Evolutionary conservation across 2,888 invertebrate species (phyloP).

Genomic region (Drosophila limbata): DNA sequence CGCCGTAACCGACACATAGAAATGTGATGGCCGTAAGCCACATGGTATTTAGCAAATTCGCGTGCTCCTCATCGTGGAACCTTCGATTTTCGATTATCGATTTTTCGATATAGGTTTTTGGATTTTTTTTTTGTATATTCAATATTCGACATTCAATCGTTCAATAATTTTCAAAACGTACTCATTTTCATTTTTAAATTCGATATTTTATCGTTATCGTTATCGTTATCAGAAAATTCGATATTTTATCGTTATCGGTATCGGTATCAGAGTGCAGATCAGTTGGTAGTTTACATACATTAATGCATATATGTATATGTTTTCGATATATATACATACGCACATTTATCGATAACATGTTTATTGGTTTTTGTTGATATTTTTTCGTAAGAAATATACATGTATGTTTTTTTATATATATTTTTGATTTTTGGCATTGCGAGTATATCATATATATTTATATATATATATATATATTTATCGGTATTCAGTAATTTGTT

Average conservation of each 20-base stretch:
- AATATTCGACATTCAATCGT: conserved; percentile 20
- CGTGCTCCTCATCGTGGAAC: conserved; percentile 99
- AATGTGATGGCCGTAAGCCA: conserved; percentile 99
- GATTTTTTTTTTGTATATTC: conserved; percentile 12
- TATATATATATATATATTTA: conserved; percentile 32
- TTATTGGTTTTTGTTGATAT: conserved; percentile 27
- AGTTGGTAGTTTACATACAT: conserved; percentile 32
- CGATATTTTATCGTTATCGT: conserved; percentile 23
- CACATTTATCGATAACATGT: conserved; percentile 27
- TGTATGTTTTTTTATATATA: conserved; percentile 24
- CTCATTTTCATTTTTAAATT: conserved; percentile 25
- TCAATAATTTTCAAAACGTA: neutral
- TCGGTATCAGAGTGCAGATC: conserved; percentile 47
- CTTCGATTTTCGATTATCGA: conserved; percentile 85
- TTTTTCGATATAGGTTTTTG: neutral
- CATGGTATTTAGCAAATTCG: conserved; percentile 99
- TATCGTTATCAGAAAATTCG: conserved; percentile 19
- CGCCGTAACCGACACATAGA: conserved; percentile 99
- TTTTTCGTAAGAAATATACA: conserved; percentile 30
- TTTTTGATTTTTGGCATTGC: conserved; percentile 48
- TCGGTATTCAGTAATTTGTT: conserved; percentile 26
- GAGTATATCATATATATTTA: conserved; percentile 52
- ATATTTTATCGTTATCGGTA: conserved; percentile 23
- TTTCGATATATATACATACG: conserved; percentile 25
- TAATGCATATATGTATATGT: conserved; percentile 24